Conservation (phyloP, 2,888 invertebrate species). For the Eupithecia subfuscata region DNA sequence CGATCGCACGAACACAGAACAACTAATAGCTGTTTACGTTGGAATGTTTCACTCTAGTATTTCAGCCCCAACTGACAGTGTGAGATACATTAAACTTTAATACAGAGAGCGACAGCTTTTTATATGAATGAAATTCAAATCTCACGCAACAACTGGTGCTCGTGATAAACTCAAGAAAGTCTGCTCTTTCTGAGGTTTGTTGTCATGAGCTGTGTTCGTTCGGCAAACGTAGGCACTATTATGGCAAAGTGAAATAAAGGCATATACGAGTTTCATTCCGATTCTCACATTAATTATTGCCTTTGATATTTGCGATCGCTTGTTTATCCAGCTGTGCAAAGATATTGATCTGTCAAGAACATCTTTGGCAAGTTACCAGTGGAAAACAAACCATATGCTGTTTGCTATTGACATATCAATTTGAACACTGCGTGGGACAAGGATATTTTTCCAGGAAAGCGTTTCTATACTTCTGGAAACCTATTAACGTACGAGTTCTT, state of each 20-base stretch:
- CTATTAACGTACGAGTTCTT: not conserved
- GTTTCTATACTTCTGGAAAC: not conserved
- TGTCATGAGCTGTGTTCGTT: not conserved
- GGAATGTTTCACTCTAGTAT: conserved; percentile 18
- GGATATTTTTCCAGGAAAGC: not conserved
- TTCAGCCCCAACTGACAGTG: not conserved
- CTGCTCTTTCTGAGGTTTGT: not conserved
- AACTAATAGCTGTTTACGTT: not conserved
- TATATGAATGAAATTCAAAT: not conserved
- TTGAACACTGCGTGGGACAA: conserved; percentile 3
- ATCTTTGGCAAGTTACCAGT: conserved; percentile 18
- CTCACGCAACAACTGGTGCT: not conserved
- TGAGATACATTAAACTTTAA: not conserved
- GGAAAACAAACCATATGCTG: conserved; percentile 19
- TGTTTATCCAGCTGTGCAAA: conserved; percentile 30
- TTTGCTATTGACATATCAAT: conserved; percentile 18
- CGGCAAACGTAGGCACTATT: not conserved
- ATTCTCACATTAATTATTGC: conserved; percentile 7
- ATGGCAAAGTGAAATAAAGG: conserved; percentile 3
- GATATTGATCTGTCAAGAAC: conserved; percentile 22
- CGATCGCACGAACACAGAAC: conserved; percentile 28
- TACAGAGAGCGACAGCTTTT: not conserved
- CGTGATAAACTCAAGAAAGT: not conserved
- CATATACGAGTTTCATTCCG: not conserved
- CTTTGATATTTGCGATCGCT: conserved; percentile 19